These are phyloP conservation scores for Mormyrus proboscirostris DNA, from an alignment of 2,797 vertebrate genomes.

Conservation along the genomic window DNA sequence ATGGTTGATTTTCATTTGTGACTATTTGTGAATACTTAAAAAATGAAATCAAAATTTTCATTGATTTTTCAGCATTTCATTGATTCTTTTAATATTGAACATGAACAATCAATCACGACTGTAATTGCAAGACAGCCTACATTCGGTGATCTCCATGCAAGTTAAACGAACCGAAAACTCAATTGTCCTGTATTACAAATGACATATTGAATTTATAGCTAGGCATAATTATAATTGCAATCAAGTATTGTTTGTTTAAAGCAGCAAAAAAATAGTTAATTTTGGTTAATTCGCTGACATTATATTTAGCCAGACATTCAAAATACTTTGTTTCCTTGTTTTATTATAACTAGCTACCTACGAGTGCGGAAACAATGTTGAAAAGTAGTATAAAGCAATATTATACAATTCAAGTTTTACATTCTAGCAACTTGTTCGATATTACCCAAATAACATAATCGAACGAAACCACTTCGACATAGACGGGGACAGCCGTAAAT, in stretches of 20 bases:
- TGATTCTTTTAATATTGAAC: background rate
- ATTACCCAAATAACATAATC: background rate
- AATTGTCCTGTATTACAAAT: background rate
- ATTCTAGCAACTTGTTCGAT: background rate
- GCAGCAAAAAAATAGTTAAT: background rate
- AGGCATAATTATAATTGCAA: background rate
- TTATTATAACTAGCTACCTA: background rate
- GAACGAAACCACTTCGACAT: slow-evolving; percentile 15
- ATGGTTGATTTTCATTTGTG: background rate
- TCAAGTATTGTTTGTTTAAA: background rate
- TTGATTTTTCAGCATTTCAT: background rate
- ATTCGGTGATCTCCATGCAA: background rate
- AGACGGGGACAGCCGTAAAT: background rate
- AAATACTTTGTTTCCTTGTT: background rate
- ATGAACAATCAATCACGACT: background rate
- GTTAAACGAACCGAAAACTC: background rate
- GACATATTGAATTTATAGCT: background rate
- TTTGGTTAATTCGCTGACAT: background rate
- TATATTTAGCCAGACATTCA: background rate
- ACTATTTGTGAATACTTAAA: background rate
- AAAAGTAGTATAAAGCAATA: background rate
- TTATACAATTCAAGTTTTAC: background rate
- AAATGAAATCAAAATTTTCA: background rate
- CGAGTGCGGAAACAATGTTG: background rate
- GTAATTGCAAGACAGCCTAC: background rate